Conservation (phyloP, 1,140 invertebrate genomes). For the Helicoverpa zea region DNA sequence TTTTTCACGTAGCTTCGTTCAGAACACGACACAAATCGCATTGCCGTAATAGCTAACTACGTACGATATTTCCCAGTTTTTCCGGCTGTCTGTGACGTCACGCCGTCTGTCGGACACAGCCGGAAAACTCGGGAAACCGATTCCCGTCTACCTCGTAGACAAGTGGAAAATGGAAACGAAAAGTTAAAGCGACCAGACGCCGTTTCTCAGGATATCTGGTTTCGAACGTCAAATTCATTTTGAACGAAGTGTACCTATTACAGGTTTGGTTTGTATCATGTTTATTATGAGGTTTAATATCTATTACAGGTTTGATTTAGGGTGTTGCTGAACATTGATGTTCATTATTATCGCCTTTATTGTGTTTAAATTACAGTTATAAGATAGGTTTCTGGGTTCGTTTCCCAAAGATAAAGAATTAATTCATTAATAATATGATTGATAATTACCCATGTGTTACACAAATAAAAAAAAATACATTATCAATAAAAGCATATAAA, state of each 20-base stretch:
- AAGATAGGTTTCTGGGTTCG: too few relatives aligned
- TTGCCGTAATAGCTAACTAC: neutral
- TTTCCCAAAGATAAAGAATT: too few relatives aligned
- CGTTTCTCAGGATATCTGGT: conserved; percentile 6
- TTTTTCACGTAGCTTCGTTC: neutral
- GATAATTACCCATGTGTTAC: too few relatives aligned
- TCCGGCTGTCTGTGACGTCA: conserved; percentile 3
- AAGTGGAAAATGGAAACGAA: conserved; percentile 19
- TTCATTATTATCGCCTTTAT: too few relatives aligned
- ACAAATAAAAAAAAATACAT: too few relatives aligned
- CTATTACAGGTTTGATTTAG: neutral
- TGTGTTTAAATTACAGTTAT: too few relatives aligned
- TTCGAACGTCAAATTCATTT: neutral
- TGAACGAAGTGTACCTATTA: neutral
- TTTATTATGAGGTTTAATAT: too few relatives aligned
- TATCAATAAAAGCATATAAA: too few relatives aligned
- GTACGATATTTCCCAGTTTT: conserved; percentile 15
- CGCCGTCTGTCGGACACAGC: conserved; percentile 12
- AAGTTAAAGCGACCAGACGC: conserved; percentile 29
- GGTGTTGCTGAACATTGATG: too few relatives aligned
- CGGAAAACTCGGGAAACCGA: conserved; percentile 9
- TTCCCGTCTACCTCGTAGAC: conserved; percentile 3
- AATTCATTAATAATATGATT: too few relatives aligned
- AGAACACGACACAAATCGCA: conserved; percentile 2
- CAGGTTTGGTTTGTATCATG: neutral